Percentiles rank a stretch among this genome's conserved stretches.
These are phyloP conservation scores for Pogonomyrmex barbatus DNA, from an alignment of 1,140 invertebrate genomes.

Conservation along the genomic window DNA sequence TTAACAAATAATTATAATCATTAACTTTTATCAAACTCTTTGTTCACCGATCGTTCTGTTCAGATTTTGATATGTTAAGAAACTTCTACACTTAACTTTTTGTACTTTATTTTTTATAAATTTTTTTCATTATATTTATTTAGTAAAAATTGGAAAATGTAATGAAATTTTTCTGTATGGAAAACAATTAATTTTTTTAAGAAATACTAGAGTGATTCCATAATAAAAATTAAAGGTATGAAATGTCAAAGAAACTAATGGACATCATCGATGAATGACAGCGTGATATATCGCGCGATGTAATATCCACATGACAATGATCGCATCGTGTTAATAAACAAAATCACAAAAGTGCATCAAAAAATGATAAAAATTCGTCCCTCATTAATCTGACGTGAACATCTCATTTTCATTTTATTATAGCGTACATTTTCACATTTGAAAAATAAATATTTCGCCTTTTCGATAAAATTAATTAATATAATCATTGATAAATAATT, in stretches of 20 bases:
- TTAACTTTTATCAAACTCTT: too few species aligned
- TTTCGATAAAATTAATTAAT: neutral
- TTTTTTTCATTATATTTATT: neutral
- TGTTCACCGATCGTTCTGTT: neutral
- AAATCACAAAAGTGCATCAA: neutral
- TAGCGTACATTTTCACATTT: neutral
- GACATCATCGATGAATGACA: neutral
- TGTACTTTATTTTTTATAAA: neutral
- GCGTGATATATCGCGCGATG: slow-evolving; percentile 2
- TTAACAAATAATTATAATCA: neutral
- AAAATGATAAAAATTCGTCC: slow-evolving; percentile 19
- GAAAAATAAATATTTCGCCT: neutral
- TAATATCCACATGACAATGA: neutral
- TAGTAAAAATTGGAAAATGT: neutral
- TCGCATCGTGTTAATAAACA: neutral
- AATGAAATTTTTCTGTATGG: neutral
- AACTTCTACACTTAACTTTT: neutral
- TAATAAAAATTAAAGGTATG: neutral
- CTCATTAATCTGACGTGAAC: neutral
- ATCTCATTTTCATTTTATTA: neutral
- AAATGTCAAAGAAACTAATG: neutral
- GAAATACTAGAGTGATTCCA: neutral
- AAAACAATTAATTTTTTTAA: neutral
- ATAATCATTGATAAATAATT: neutral
- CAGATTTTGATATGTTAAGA: neutral